Conservation (phyloP, 2,113 vertebrate species). For the Tonatia bakeri region DNA sequence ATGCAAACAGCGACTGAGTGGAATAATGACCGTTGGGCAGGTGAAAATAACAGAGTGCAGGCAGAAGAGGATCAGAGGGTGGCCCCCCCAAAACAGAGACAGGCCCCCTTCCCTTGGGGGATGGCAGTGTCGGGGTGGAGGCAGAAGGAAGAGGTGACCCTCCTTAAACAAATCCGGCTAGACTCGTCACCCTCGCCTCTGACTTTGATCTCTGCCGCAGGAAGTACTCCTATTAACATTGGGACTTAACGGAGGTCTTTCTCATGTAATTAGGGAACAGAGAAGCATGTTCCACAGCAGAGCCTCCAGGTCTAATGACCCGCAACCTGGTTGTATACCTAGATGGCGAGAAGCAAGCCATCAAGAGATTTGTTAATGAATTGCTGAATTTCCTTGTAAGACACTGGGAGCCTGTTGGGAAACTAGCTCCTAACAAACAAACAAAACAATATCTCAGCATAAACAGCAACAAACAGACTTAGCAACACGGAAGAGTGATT, state of each 20-base stretch:
- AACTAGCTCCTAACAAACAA: background rate
- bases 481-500: background rate
- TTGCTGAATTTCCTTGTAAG: background rate
- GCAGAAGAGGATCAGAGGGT: background rate
- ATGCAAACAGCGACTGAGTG: background rate
- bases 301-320: background rate
- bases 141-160: background rate
- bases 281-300: background rate
- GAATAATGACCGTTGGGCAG: background rate
- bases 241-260: background rate
- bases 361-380: background rate
- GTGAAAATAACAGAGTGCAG: background rate
- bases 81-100: background rate
- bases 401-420: background rate
- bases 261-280: background rate
- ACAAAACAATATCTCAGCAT: background rate
- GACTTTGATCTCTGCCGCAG: background rate
- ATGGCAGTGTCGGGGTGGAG: background rate
- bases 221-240: background rate
- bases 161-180: background rate
- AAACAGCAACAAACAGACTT: background rate
- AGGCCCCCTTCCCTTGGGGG: background rate
- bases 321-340: background rate
- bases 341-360: background rate
- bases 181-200: background rate